phyloP scores from a whole-genome alignment of 92 coral and sea anemone species.

The Epizoanthus stellaris region DNA sequence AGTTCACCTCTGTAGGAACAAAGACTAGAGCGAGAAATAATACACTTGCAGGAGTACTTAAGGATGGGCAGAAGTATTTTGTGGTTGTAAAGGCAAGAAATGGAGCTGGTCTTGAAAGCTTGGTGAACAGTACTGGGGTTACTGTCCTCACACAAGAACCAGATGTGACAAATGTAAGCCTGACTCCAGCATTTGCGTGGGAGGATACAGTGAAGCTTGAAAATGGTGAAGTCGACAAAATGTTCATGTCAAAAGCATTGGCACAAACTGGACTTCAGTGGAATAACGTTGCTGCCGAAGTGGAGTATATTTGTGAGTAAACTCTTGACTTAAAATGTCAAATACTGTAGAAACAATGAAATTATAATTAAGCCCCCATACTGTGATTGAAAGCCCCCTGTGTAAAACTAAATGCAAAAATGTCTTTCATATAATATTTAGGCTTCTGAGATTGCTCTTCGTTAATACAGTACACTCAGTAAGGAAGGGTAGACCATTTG shows the following conservation, averaged over 20 bases:
- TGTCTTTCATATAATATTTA: too few relatives aligned
- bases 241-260: background rate
- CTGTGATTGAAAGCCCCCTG: too few relatives aligned
- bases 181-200: background rate
- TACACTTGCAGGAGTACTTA: background rate
- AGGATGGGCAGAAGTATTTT: background rate
- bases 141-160: background rate
- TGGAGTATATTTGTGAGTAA: background rate
- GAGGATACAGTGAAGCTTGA: background rate
- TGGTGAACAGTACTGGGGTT: background rate
- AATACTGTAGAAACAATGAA: too few relatives aligned
- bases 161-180: background rate
- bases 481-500: too few relatives aligned
- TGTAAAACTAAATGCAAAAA: too few relatives aligned
- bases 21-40: background rate
- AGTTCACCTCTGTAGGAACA: background rate
- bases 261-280: background rate
- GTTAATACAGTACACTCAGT: too few relatives aligned
- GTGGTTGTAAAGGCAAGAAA: background rate
- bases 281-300: background rate
- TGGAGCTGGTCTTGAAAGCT: constrained; percentile 1
- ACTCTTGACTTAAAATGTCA: too few relatives aligned
- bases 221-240: background rate
- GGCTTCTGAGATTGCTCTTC: too few relatives aligned
- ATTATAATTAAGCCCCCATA: too few relatives aligned